These are phyloP conservation scores for Aspidiotus destructor DNA, from an alignment of 2,888 invertebrate genomes.

Conservation along the genomic window DNA sequence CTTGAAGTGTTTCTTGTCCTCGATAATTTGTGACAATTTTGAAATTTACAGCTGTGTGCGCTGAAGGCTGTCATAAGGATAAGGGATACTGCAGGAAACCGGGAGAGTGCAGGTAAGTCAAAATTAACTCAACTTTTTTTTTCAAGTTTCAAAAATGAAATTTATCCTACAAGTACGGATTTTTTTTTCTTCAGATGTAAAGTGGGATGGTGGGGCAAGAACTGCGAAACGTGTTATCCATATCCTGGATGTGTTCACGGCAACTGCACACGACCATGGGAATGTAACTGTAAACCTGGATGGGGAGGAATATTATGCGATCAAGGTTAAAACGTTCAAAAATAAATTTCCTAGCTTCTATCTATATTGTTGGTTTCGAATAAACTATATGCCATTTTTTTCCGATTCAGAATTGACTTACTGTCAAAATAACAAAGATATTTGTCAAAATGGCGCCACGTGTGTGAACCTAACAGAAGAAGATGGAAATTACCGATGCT, in stretches of 20 bases:
- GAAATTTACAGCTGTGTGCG: conserved; percentile 63
- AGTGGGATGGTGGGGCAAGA: conserved; percentile 76
- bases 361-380: no score
- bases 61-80: conserved; percentile 68
- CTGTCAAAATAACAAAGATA: conserved; percentile 65
- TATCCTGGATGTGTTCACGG: conserved; percentile 87
- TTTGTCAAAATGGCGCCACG: conserved; percentile 70
- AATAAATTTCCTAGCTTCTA: no score
- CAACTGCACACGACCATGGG: conserved; percentile 74
- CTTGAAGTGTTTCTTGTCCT: no score
- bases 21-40: neutral
- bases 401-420: conserved; percentile 56
- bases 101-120: conserved; percentile 59
- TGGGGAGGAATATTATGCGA: conserved; percentile 89
- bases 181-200: conserved; percentile 54
- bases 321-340: conserved; percentile 52
- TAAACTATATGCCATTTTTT: no score
- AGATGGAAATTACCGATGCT: conserved; percentile 66
- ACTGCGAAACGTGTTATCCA: conserved; percentile 56
- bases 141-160: no score
- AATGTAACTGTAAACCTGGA: conserved; percentile 75
- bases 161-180: neutral
- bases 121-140: no score
- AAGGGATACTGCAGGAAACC: conserved; percentile 72
- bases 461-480: conserved; percentile 68